phyloP scores from a whole-genome alignment of 2,113 vertebrate genomes.

The Gorsachius goisagi region DNA sequence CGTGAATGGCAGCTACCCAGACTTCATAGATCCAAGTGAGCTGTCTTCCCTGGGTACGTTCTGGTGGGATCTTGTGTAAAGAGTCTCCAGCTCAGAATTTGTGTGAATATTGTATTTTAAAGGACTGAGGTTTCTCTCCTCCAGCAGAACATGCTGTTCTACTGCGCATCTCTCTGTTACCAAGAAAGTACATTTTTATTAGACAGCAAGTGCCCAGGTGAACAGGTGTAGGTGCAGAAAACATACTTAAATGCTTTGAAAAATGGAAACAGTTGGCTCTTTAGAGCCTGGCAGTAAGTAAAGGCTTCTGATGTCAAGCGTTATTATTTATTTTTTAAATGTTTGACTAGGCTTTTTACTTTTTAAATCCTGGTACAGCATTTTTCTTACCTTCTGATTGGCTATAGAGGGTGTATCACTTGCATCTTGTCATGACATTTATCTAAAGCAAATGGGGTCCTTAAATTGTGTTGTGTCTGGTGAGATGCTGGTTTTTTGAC shows the following conservation, averaged over 20 bases:
- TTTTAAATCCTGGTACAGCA: neutral
- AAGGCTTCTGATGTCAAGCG: neutral
- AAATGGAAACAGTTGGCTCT: neutral
- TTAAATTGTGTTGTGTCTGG: neutral
- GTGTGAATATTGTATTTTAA: neutral
- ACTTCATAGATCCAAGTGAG: neutral
- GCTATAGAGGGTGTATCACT: neutral
- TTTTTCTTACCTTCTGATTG: neutral
- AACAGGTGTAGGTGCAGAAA: neutral
- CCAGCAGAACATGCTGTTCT: neutral
- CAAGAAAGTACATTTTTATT: neutral
- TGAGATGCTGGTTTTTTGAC: neutral
- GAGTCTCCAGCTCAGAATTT: neutral
- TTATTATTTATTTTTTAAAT: neutral
- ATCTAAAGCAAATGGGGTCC: neutral
- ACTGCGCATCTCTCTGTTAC: neutral
- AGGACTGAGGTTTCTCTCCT: neutral
- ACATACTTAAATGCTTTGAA: neutral
- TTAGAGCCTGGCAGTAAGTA: neutral
- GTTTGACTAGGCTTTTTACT: neutral
- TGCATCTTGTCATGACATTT: neutral
- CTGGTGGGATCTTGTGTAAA: neutral
- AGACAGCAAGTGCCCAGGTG: neutral
- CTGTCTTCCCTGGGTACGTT: neutral
- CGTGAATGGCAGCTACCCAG: neutral